Evolutionary conservation across 2,888 invertebrate species (phyloP), one percentile per base, ranked within the genome.

Genomic region (Rhagonycha lutea): DNA sequence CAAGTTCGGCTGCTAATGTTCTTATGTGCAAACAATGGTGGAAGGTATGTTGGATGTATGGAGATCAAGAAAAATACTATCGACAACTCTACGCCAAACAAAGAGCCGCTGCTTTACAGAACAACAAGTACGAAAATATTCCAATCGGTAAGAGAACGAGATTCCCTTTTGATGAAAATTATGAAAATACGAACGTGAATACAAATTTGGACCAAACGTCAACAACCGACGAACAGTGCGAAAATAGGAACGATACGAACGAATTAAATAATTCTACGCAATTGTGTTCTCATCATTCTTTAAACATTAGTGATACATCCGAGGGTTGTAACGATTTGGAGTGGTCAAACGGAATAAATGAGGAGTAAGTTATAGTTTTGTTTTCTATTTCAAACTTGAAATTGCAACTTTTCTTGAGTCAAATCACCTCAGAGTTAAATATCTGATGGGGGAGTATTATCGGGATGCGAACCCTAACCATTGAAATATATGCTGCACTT

Each of bases 31-130:
- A 94, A 87, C 94, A 95, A 90, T 95, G 95, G 95, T 95, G 95
- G 95, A 94, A 94, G 88, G 95, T 95, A 78, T 95, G 95, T 85
- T 95, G 95, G 92, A 93, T 95, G 91, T 93, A 95, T 85, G 95
- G 95, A 69, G 95, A 94, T 87, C 94, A 94, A 85, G 94, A 95
- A 85, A 95, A 95, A 85, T 94, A 95, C 89, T 95, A 95, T 89
- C 89, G 95, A 83, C 94, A 95, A 85, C 89, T 95, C 78, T 95
- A 95, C 87, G 94, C 94, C 78, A 86, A 83, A 77, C 81, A 78
- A 73, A 79, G 78, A 60, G 62, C 78, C 60, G 61, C 69, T 24
- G 72, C 26, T 10, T 60, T 73, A 10, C 75, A 74, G 47, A 75
- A 70, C 29, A 77, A 73, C 26, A 76, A 76, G 23, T 76, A 73